Evolutionary conservation across 2,113 vertebrate species (phyloP).

Genomic region (Lathamus discolor): DNA sequence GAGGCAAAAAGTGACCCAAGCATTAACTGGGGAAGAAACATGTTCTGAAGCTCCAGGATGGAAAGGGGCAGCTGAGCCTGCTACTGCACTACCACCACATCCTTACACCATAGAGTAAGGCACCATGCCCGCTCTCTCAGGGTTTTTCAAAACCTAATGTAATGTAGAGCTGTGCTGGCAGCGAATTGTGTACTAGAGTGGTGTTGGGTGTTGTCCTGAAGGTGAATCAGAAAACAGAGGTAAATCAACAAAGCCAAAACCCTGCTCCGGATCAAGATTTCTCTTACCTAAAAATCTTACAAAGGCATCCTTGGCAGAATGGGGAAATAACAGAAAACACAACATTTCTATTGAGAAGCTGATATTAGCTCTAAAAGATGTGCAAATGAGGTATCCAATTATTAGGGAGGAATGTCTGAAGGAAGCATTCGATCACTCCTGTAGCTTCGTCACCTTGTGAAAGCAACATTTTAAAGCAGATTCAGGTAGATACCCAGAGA

Average conservation of each 20-base stretch:
- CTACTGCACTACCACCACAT: rapidly evolving
- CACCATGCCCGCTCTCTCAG: neutral
- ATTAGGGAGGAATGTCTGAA: neutral
- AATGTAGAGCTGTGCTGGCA: neutral
- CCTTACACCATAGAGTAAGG: rapidly evolving
- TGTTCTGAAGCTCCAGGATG: neutral
- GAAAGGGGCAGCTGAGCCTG: neutral
- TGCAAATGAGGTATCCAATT: neutral
- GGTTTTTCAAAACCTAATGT: neutral
- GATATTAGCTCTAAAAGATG: neutral
- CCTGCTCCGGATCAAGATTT: neutral
- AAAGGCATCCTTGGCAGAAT: neutral
- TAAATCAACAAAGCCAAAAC: neutral
- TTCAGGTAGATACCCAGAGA: neutral
- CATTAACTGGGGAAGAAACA: rapidly evolving
- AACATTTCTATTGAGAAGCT: neutral
- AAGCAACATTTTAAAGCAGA: neutral
- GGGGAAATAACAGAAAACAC: neutral
- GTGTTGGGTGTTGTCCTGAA: neutral
- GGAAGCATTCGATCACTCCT: neutral
- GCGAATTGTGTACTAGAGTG: rapidly evolving
- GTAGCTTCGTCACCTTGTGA: neutral
- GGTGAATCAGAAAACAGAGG: neutral
- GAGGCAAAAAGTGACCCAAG: rapidly evolving
- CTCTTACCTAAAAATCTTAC: neutral